phyloP scores from a whole-genome alignment of 2,888 invertebrate genomes.

The Drosophila tripunctata region DNA sequence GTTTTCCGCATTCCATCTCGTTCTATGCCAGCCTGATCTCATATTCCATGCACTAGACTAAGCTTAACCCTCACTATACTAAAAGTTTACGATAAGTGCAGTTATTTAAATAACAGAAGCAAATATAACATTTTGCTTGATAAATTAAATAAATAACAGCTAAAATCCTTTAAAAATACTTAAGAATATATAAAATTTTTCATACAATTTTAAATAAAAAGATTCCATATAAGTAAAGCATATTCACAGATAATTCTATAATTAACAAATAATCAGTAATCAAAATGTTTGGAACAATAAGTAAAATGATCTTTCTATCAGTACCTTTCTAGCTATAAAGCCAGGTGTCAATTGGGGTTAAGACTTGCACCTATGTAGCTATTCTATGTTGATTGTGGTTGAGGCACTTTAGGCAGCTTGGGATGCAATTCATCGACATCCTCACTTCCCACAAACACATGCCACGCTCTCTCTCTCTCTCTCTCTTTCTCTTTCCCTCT shows the following conservation, averaged over 20 bases:
- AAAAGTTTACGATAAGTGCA: background rate
- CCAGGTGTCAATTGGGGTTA: conserved; percentile 2
- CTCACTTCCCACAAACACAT: background rate
- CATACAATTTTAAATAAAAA: too few relatives aligned
- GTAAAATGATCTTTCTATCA: background rate
- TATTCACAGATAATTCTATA: background rate
- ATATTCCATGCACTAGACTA: background rate
- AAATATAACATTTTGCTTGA: too few relatives aligned
- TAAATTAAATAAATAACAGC: too few relatives aligned
- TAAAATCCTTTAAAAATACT: too few relatives aligned
- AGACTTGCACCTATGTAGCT: background rate
- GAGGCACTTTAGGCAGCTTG: background rate
- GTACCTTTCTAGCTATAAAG: background rate
- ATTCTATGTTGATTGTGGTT: conserved; percentile 7
- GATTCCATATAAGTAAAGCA: background rate
- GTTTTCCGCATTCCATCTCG: background rate
- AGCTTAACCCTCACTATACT: background rate
- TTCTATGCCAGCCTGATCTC: background rate
- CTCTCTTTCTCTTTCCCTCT: background rate
- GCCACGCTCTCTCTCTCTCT: background rate
- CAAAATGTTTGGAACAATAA: background rate
- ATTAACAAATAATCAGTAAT: background rate
- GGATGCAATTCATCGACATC: background rate
- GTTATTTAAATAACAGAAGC: too few relatives aligned
- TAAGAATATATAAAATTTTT: too few relatives aligned